Evolutionary conservation across 2,888 invertebrate genomes (phyloP).

Genomic region (Callyntrura guangdongensis): DNA sequence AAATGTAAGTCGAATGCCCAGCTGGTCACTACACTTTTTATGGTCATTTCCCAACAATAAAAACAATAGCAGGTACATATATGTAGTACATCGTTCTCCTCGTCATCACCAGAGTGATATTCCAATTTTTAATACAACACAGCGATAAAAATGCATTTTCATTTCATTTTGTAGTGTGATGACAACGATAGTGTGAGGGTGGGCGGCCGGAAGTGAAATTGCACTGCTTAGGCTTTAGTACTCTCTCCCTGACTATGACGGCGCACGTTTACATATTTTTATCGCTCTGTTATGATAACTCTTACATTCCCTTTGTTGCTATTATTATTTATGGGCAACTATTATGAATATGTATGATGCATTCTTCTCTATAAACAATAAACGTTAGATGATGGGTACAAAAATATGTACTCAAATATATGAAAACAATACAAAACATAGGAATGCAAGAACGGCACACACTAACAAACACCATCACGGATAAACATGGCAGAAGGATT

Average conservation of each 20-base stretch:
- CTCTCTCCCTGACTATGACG: background rate
- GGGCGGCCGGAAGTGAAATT: slow-evolving; percentile 71
- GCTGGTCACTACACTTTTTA: background rate
- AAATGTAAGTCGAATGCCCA: too few relatives aligned
- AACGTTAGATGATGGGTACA: slow-evolving; percentile 26
- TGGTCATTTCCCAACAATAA: slow-evolving; percentile 14
- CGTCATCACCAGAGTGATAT: background rate
- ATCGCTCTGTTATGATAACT: background rate
- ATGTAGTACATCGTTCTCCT: background rate
- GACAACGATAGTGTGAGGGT: slow-evolving; percentile 32
- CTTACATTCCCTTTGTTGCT: background rate
- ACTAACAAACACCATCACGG: background rate
- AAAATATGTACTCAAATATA: background rate
- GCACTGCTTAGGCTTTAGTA: slow-evolving; percentile 29
- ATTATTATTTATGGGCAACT: slow-evolving; percentile 10
- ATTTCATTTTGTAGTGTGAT: slow-evolving; percentile 32
- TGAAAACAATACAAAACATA: background rate
- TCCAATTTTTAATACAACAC: slow-evolving; percentile 3
- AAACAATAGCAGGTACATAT: background rate
- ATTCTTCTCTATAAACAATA: background rate
- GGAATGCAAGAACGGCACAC: background rate
- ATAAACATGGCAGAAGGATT: background rate
- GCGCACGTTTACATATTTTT: background rate
- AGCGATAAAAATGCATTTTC: slow-evolving; percentile 56
- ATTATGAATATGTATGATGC: slow-evolving; percentile 29